Conservation (phyloP, 2,113 vertebrate genomes). For the Jacana jacana region DNA sequence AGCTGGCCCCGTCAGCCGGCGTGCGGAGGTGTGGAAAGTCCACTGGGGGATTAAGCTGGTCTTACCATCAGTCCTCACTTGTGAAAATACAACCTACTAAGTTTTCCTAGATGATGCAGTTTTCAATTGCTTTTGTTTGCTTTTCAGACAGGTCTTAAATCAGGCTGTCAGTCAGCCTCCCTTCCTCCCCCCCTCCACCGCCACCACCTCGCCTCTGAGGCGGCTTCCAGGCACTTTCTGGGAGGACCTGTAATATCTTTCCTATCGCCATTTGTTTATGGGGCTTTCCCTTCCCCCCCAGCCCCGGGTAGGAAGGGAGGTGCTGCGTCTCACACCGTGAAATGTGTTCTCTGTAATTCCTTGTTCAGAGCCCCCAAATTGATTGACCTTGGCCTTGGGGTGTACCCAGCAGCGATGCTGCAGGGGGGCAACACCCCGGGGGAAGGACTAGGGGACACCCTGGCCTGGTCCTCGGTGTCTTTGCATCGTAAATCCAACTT, state of each 20-base stretch:
- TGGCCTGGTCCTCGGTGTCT: fast-evolving
- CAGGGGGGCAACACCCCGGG: fast-evolving
- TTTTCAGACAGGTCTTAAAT: slow-evolving; percentile 66
- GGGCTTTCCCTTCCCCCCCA: background rate
- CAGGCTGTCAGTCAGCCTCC: slow-evolving; percentile 39
- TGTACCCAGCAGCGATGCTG: fast-evolving
- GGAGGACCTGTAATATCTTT: background rate
- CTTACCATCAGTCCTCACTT: slow-evolving; percentile 66
- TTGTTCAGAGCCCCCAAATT: fast-evolving
- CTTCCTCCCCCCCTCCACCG: background rate
- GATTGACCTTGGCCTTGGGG: fast-evolving
- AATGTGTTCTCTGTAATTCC: background rate
- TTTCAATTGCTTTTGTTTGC: slow-evolving; percentile 66
- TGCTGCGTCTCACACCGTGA: fast-evolving
- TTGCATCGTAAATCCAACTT: fast-evolving
- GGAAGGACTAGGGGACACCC: too few relatives aligned
- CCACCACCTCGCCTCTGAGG: background rate
- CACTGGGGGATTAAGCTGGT: slow-evolving; percentile 54
- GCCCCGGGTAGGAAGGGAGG: background rate
- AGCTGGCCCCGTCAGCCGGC: slow-evolving; percentile 26
- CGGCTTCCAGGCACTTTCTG: slow-evolving; percentile 17
- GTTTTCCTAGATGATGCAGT: slow-evolving; percentile 60
- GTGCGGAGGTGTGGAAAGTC: slow-evolving; percentile 44
- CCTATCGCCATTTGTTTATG: background rate
- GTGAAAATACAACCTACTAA: slow-evolving; percentile 69